Conservation (phyloP, 2,113 vertebrate genomes). For the Lates calcarifer region DNA sequence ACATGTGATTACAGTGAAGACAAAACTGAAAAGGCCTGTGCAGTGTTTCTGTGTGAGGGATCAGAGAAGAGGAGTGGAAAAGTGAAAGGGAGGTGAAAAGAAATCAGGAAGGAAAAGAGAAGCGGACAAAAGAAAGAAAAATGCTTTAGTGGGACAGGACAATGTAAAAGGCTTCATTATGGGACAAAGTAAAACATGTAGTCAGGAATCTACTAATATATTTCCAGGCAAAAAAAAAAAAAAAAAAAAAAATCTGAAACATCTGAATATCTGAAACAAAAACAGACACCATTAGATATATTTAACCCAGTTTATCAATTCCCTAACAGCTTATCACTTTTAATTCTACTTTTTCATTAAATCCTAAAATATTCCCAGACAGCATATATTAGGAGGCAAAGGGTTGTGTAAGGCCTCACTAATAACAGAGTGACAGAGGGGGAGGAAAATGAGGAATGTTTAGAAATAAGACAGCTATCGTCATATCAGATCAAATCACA, state of each 20-base stretch:
- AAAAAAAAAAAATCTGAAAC: too few relatives aligned
- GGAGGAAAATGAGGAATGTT: conserved; percentile 8
- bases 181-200: background rate
- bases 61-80: background rate
- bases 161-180: background rate
- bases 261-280: too few relatives aligned
- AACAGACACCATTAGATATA: background rate
- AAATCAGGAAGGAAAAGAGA: background rate
- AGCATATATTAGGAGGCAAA: background rate
- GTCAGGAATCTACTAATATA: background rate
- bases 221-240: background rate
- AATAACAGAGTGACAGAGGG: background rate
- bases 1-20: conserved; percentile 14
- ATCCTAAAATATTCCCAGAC: background rate
- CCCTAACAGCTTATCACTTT: background rate
- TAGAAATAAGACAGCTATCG: background rate
- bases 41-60: background rate
- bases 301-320: background rate
- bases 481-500: conserved; percentile 42
- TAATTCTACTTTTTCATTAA: background rate
- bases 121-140: background rate
- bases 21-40: background rate
- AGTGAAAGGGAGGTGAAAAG: background rate
- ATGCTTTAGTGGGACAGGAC: background rate
- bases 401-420: background rate